Base-by-base conservation (phyloP, 2,113 vertebrate species). In the Physeter macrocephalus region DNA sequence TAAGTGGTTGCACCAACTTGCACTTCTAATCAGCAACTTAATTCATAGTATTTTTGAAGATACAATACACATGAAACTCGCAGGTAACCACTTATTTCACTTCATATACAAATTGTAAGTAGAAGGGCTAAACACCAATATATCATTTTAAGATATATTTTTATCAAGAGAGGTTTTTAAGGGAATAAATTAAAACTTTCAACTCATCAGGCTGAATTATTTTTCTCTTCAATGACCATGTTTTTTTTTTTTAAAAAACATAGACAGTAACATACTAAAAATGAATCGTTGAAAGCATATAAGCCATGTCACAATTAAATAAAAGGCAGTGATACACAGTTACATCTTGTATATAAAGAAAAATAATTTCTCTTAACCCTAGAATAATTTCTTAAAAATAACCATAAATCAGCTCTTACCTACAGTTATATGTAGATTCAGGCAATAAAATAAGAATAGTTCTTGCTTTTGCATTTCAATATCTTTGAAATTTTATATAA, bases 301-400 rank as follows among this genome's bases (percentile, higher is more conserved):
- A 64, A 90, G 62, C 71, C 97, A 95, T 94, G 36, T 54, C 69
- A 75, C 87, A 96, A 61, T 78, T 39, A 93, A 96, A 95, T 41
- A 97, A 66, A 6, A 86, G 89, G 8, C 23, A 89, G 31, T 52
- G 57, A 36, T 77, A 81, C 13, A 69, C 34, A 92, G n/a, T 97
- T 97, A 92, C 31, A 90, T 93, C 96, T 97, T 87, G 54, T 81
- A 98, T 84, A 95, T 74, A 67, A 15, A 82, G 75, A 72, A 88
- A 83, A 97, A 95, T 74, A 96, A 92, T 91, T 96, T 95, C 87
- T 97, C 88, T 90, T 95, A 98, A 21, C 82, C 49, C 15, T 74
- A 93, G 31, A 25, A 92, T 97, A 96, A 82, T 86, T 98, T 97
- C 62, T 95, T 85, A 39, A 89, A 95, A 75, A 82, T 3, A 5